Base-by-base conservation (phyloP, 2,113 vertebrate species). In the Piaya cayana region DNA sequence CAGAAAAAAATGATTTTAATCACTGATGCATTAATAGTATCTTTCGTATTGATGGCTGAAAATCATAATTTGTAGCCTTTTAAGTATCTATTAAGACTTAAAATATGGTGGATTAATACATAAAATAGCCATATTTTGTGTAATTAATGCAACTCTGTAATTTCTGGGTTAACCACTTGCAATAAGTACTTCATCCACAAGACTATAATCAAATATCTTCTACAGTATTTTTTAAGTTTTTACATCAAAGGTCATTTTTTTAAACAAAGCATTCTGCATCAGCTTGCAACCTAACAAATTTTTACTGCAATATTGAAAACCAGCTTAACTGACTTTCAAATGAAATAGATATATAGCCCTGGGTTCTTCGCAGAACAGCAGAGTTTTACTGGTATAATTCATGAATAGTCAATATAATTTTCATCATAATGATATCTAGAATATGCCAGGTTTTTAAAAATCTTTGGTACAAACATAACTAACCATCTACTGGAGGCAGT, bases 161-260 rank as follows among this genome's bases (percentile, higher is more conserved):
- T 86, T 82, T 72, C 10, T 15, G 14, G 3, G 39, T 86, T 55
- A 82, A 75, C 50, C 13, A 32, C 25, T 94, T 82, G 15, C 12
- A 59, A 60, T 16, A 85, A 88, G 77, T 81, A 50, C 63, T 70
- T 89, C 3, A 47, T 22, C 16, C 50, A 79, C 60, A 74, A 0
- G 0, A 27, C 8, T 49, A 64, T 67, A 68, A 58, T 12, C 9
- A 76, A 56, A 2, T 45, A 62, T 27, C 6, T 53, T 68, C 47
- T 63, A 11, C 58, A 88, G 21, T 60, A 79, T 47, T 88, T 88
- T 88, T n/a, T 34, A 68, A 82, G 3, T 69, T 77, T 84, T 89
- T 91, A 21, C 5, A 71, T 56, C 23, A 70, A 63, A 58, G 20
- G 9, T 59, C 0, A 11, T 67, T 39, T 78, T 70, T 69, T 86